These are phyloP conservation scores for Rhinichthys osculus DNA, from an alignment of 2,797 vertebrate genomes.

Conservation along the genomic window DNA sequence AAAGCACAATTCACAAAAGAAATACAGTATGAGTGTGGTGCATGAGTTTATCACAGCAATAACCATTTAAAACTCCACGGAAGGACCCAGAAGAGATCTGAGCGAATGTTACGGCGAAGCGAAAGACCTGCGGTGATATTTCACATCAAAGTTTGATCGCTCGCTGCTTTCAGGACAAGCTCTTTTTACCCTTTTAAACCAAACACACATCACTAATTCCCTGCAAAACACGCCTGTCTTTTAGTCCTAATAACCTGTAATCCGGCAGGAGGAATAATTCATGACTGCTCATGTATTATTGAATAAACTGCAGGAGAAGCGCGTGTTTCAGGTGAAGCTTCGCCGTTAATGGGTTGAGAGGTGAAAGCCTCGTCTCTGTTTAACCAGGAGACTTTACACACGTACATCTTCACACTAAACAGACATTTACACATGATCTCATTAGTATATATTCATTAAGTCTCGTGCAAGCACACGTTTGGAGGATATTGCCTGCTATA, in stretches of 20 bases:
- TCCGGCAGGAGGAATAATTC: slow-evolving; percentile 59
- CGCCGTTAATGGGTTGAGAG: slow-evolving; percentile 36
- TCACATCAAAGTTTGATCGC: slow-evolving; percentile 58
- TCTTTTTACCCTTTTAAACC: slow-evolving; percentile 46
- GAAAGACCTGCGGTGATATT: slow-evolving; percentile 26
- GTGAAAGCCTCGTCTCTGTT: not conserved
- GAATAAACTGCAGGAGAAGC: slow-evolving; percentile 41
- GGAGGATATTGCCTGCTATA: not conserved
- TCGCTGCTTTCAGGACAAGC: slow-evolving; percentile 38
- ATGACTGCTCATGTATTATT: slow-evolving; percentile 58
- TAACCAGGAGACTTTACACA: not conserved
- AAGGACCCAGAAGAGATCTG: not conserved
- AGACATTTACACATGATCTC: not conserved
- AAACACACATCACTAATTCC: slow-evolving; percentile 59
- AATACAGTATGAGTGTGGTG: not conserved
- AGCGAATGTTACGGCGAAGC: not conserved
- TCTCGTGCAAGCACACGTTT: not conserved
- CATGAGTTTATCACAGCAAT: not conserved
- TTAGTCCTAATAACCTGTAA: slow-evolving; percentile 56
- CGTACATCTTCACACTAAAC: not conserved
- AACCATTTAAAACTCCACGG: not conserved
- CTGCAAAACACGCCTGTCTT: slow-evolving; percentile 53
- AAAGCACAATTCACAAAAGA: not conserved
- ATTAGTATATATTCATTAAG: not conserved
- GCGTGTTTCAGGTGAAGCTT: slow-evolving; percentile 67